Evolutionary conservation across 2,113 vertebrate species (phyloP).

Genomic region (Megalops atlanticus): DNA sequence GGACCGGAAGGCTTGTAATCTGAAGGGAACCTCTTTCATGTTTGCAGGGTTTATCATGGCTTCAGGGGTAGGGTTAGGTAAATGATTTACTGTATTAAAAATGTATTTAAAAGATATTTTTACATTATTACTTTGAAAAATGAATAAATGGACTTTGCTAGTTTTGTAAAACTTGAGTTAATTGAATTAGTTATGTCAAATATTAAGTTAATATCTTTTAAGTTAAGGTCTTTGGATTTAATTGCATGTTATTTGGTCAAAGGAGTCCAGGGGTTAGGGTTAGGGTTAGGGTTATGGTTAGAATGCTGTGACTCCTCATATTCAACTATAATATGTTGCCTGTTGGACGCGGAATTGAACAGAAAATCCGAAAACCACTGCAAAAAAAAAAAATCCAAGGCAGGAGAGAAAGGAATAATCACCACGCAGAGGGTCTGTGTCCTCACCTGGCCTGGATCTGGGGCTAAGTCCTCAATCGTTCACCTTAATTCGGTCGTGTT

Average conservation of each 20-base stretch:
- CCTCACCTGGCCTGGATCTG: conserved; percentile 35
- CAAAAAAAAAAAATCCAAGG: conserved; percentile 25
- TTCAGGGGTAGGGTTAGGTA: background rate
- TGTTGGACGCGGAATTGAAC: background rate
- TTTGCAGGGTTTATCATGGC: background rate
- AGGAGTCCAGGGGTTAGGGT: background rate
- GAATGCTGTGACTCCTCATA: conserved; percentile 1
- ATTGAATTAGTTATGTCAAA: background rate
- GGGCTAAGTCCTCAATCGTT: background rate
- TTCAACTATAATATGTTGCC: background rate
- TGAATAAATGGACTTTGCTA: background rate
- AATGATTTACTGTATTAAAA: background rate
- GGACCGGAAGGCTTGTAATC: background rate
- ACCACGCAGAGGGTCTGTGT: background rate
- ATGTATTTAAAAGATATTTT: too few species aligned
- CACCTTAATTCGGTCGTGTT: conserved; percentile 5
- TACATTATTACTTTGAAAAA: background rate
- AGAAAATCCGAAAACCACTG: background rate
- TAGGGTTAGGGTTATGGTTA: too few species aligned
- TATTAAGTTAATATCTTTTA: background rate
- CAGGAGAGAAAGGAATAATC: conserved; percentile 50
- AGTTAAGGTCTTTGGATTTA: too few species aligned
- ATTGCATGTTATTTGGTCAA: background rate
- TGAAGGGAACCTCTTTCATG: background rate
- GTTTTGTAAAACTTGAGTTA: background rate